Evolutionary conservation across 2,888 invertebrate species (phyloP), one percentile per base, ranked within the genome.

Genomic region (Andrena bicolor): DNA sequence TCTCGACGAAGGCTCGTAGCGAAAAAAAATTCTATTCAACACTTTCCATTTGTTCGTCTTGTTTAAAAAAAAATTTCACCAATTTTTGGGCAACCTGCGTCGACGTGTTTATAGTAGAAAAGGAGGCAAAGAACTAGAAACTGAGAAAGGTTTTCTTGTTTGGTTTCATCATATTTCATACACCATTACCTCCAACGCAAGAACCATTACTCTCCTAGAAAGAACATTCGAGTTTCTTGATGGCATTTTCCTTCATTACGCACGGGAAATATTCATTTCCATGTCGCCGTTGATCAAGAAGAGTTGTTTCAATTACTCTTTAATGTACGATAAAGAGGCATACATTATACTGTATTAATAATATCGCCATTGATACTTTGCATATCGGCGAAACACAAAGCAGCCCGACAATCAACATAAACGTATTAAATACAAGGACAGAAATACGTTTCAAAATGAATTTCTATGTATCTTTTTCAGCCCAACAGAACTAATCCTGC

Each of bases 341-440:
- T 51, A 51, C 20, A 51, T 51, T 20, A 20, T 7, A 20, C 2
- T 20, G 20, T 7, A 20, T 51, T 51, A 8, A 51, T n/a, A 51
- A 51, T 20, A 7, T 51, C 20, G 2, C 20, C 51, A 51, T 7
- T 51, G 20, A 2, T 20, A 20, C 20, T 20, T 51, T 8, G 8
- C 51, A 51, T 51, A 51, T n/a, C 51, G 20, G 51, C 6, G 51
- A 51, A 51, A 8, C 51, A 51, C 51, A 51, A 51, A 51, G 51
- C 20, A 20, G 20, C 16, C 51, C 51, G n/a, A 7, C 7, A 20
- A 51, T 51, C 51, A 51, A 7, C n/a, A 51, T 20, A 51, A 51
- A 51, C n/a, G 20, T 20, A 20, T 20, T 51, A 51, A 51, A 51
- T 51, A 51, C n/a, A 20, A 51, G 20, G 20, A 51, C 51, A 20